Base-by-base conservation (phyloP, 1,140 invertebrate genomes). In the Lanistes nyassanus region DNA sequence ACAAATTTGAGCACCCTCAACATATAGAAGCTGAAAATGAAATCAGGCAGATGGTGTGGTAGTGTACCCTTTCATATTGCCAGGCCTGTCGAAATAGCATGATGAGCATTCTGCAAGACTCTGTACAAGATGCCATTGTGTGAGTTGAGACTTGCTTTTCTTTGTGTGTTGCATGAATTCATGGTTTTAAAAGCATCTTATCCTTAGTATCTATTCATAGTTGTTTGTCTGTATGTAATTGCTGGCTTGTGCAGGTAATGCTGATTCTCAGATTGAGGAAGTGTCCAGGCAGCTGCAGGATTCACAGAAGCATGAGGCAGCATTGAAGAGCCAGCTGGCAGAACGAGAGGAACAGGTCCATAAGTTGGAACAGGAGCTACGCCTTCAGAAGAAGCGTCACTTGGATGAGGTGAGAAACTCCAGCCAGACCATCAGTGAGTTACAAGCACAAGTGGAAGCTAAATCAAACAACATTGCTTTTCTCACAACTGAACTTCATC, bases 391-490 rank as follows among this genome's bases (percentile, higher is more conserved):
- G 37, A 79, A 76, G 58, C 55, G 67, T 2, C 73, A 67, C 68
- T 66, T 71, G n/a, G 75, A 79, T 23, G 75, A 79, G 36, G 76
- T 70, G 56, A 31, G 74, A 19, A 56, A 75, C 13, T 37, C 37
- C 26, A 75, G 76, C 51, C 74, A 80, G 60, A 72, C 73, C 29
- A 76, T 86, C 53, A 81, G 81, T 39, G 56, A 74, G 21, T 72
- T 85, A 9, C 62, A 77, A 42, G 80, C 82, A 11, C 82, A 87
- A 55, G 71, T 85, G 56, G 84, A 87, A 58, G 80, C 80, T 23
- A 84, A 85, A 71, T 77, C 82, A 55, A 81, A 82, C 70, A 84
- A 79, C 65, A 83, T 84, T 67, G 85, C 84, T 21, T 83, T 84
- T 68, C 81, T 85, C 31, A 84, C 84, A 66, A 83, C 84, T 60